Evolutionary conservation across 2,113 vertebrate species (phyloP), one percentile per base, ranked within the genome.

Genomic region (Ictalurus furcatus): DNA sequence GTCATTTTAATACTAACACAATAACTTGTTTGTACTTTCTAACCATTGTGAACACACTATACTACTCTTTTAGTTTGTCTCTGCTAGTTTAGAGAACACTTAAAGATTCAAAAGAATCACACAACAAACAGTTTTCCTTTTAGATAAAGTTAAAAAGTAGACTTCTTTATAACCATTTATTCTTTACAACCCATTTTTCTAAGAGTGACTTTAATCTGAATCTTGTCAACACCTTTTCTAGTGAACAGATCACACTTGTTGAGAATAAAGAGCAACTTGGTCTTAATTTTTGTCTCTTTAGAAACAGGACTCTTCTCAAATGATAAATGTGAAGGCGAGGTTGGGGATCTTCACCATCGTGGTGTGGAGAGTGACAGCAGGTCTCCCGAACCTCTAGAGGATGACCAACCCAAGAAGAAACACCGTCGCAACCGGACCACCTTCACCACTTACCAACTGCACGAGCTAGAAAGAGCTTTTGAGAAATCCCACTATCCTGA

Each of bases 401-500:
- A 98, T 59, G 97, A 97, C 76, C 95, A 96, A 74, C 94, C 96
- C 28, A 97, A 97, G 92, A 97, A 98, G 95, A 97, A 98, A 92
- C 98, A 97, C 93, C 94, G 97, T 12, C 92, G 97, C 81, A 99
- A 97, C 92, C 96, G 96, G 0, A 98, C 97, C 28, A 97, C 97
- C 34, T 98, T 98, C 94, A 98, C 97, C 91, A 98, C 97, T 0
- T 98, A 97, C 92, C 98, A 99, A 94, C 95, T 99, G 6, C 97
- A 97, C 9, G 97, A 98, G 93, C 94, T 98, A 91, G 98, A 98
- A 92, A 91, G 96, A 13, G 98, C 97, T 19, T 98, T 98, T 0
- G 97, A 99, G 93, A 97, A 97, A 91, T 98, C 97, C 59, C 97
- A 98, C 93, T 98, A 98, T 91, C 98, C 97, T 0, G 97, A 99